Evolutionary conservation across 2,113 vertebrate species (phyloP).

Genomic region (Rhegmatorhina hoffmannsi): DNA sequence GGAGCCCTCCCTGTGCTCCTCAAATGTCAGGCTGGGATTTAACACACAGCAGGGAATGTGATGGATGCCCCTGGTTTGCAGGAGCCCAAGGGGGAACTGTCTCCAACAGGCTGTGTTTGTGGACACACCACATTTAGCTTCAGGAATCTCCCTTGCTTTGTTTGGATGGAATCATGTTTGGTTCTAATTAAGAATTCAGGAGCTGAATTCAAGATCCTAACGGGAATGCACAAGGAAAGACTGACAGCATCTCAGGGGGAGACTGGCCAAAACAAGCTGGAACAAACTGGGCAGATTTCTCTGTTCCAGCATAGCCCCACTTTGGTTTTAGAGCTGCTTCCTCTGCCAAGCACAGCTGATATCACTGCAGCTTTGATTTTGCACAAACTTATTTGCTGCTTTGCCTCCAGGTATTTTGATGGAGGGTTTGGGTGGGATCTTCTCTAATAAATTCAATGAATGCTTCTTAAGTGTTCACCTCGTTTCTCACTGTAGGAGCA

Average conservation of each 20-base stretch:
- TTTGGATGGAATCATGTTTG: constrained; percentile 45
- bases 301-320: background rate
- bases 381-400: background rate
- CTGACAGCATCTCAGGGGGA: background rate
- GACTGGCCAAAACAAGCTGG: background rate
- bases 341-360: background rate
- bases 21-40: background rate
- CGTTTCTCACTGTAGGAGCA: background rate
- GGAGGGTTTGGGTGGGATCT: background rate
- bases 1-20: background rate
- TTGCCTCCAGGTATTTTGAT: background rate
- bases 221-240: background rate
- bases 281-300: background rate
- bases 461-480: background rate
- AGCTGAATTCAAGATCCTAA: background rate
- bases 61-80: background rate
- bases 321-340: background rate
- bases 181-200: constrained; percentile 42
- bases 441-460: background rate
- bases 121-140: constrained; percentile 10
- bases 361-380: background rate
- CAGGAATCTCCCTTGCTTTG: constrained; percentile 60
- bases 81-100: background rate
- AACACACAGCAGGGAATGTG: background rate
- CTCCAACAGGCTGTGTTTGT: background rate